Percentiles rank a stretch among this genome's conserved stretches.
phyloP scores from a whole-genome alignment of 2,113 vertebrate species.

The Poeciliopsis retropinna region DNA sequence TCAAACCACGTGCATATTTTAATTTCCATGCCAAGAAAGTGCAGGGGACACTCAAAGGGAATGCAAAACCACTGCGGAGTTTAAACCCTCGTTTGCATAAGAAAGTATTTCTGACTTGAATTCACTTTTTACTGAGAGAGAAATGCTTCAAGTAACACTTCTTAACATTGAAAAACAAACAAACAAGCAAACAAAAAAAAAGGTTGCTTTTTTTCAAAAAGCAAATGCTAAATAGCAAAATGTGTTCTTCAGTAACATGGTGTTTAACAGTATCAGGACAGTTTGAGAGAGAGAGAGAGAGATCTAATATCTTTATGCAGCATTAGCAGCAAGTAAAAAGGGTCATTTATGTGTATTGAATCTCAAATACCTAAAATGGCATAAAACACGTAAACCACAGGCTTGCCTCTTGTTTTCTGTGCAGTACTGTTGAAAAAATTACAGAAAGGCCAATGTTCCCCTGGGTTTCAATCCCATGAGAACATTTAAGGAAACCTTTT shows the following conservation, averaged over 20 bases:
- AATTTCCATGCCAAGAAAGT: slow-evolving; percentile 27
- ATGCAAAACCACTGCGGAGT: slow-evolving; percentile 27
- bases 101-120: background rate
- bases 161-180: no score
- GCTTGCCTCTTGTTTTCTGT: background rate
- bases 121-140: background rate
- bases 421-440: background rate
- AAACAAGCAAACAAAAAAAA: no score
- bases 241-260: background rate
- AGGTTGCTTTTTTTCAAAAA: no score
- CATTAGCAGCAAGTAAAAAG: no score
- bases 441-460: background rate
- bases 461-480: no score
- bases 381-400: background rate
- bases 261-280: background rate
- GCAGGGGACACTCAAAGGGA: slow-evolving; percentile 38
- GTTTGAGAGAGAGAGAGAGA: background rate
- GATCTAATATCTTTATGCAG: no score
- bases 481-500: background rate
- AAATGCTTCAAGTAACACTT: background rate
- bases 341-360: background rate
- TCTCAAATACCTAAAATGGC: background rate
- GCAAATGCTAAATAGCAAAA: no score
- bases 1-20: slow-evolving; percentile 10
- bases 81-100: background rate